Evolutionary conservation across 2,797 vertebrate species (phyloP).

Genomic region (Megalops cyprinoides): DNA sequence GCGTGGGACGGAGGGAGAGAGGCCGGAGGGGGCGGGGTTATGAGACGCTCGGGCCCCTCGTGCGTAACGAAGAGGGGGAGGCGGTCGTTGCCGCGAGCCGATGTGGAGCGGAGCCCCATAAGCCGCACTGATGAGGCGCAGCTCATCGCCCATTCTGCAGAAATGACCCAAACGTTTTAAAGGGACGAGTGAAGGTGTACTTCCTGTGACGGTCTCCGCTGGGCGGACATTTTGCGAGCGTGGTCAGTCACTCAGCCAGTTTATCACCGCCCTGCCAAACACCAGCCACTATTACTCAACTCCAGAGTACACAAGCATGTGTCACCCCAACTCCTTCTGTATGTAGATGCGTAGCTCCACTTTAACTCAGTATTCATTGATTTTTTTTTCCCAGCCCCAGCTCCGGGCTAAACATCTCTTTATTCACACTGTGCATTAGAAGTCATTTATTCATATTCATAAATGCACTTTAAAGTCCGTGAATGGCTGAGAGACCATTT

Average conservation of each 20-base stretch:
- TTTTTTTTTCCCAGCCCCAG: slow-evolving; percentile 35
- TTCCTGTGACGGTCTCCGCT: background rate
- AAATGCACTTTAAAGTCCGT: slow-evolving; percentile 62
- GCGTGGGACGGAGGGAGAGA: background rate
- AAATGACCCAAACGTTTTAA: slow-evolving; percentile 10
- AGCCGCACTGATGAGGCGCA: background rate
- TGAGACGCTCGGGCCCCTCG: too few relatives aligned
- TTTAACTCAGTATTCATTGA: slow-evolving; percentile 48
- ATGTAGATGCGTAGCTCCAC: slow-evolving; percentile 59
- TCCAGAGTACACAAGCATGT: background rate
- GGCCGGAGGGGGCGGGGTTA: background rate
- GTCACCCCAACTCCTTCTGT: slow-evolving; percentile 49
- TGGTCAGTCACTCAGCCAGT: slow-evolving; percentile 7
- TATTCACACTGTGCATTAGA: slow-evolving; percentile 53
- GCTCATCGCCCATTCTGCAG: background rate
- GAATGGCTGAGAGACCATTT: slow-evolving; percentile 51
- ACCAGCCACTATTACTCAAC: background rate
- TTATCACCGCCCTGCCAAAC: background rate
- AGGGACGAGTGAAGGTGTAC: background rate
- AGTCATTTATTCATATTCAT: slow-evolving; percentile 70
- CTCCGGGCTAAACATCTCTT: slow-evolving; percentile 55
- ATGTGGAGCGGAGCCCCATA: background rate
- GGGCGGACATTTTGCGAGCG: background rate
- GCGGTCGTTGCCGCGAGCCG: background rate
- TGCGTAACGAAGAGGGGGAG: too few relatives aligned